Base-by-base conservation (phyloP, 2,113 vertebrate species). In the Cinclus mexicanus region DNA sequence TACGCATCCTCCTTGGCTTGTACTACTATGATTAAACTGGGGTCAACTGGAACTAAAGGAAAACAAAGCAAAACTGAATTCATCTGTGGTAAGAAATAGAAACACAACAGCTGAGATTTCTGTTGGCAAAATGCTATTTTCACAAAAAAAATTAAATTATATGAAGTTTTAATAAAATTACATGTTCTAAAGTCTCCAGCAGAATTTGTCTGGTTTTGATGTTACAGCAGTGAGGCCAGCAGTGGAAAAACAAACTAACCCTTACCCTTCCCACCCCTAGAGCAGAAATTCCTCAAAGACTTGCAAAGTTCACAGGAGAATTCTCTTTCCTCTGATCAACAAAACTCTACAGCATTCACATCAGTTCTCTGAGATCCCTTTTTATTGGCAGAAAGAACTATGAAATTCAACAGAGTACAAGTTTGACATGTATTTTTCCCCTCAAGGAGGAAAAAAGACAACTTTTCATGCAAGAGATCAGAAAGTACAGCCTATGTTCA, bases 1-100 rank as follows among this genome's bases (percentile, higher is more conserved):
- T 99, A 99, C 2, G 99, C 99, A 11, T 99, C 99, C 96, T 99
- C 99, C 97, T 99, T 99, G 56, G 99, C 99, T 97, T 99, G 99
- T 4, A 99, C 98, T 82, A 99, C 98, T 81, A 99, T 99, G 88
- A 99, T 99, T 81, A 99, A 98, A 96, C 98, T 98, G 67, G 99
- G 98, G 94, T 99, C 99, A 90, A 99, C 99, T 68, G 99, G 99
- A 75, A 99, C 99, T 99, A 70, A 64, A 79, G 80, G 81, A 71
- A 67, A 92, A 82, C 61, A 90, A 87, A 37, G 60, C 26, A 42
- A 41, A 61, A 70, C 6, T 31, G 11, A 90, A 63, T 67, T 80
- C 1, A 56, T 35, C 46, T 35, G 21, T 31, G 18, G 14, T 50
- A 57, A 65, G 14, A 82, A 74, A 41, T 0, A n/a, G 22, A 84